Evolutionary conservation across 2,888 invertebrate species (phyloP), one percentile per base, ranked within the genome.

Genomic region (Phorcus lineatus): DNA sequence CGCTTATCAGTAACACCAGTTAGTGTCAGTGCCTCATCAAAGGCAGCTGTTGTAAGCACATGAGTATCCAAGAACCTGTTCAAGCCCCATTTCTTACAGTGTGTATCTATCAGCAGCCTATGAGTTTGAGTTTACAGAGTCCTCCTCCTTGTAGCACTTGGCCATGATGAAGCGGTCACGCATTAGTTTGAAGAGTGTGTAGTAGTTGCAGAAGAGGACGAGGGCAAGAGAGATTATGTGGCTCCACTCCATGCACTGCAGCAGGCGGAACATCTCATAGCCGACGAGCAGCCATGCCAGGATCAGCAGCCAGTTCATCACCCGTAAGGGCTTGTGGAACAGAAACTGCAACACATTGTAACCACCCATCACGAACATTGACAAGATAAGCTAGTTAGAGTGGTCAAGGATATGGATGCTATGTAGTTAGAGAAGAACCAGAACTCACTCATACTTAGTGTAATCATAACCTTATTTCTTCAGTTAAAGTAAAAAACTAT

Each of bases 161-260:
- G 88, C 87, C 80, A 97, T 96, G 47, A 98, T 95, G 4, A 97
- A 94, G 91, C 96, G 97, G 93, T 98, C 97, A 66, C 98, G 95
- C 47, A 96, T 94, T 86, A 98, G 94, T 93, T 97, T 97, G 93
- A 97, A 99, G 67, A 99, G 94, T 0, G 97, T 96, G 90, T 97
- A 96, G 93, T 98, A 98, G 93, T 98, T 98, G 84, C 97, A 96
- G 91, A 98, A 96, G 53, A 98, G 95, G 74, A 99, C 94, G 82
- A 98, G 95, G 6, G 97, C 95, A 88, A 98, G 95, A 1, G 98
- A 96, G 74, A 98, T 93, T 82, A 98, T 95, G 92, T 97, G 96
- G 94, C 98, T 97, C 99, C 99, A 99, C 88, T 97, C 96, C 55
- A 95, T 95, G 19, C 96, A 96, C 85, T 96, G 95, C 87, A 97